Evolutionary conservation across 2,888 invertebrate genomes (phyloP).

Genomic region (Sinohyriopsis cumingii): DNA sequence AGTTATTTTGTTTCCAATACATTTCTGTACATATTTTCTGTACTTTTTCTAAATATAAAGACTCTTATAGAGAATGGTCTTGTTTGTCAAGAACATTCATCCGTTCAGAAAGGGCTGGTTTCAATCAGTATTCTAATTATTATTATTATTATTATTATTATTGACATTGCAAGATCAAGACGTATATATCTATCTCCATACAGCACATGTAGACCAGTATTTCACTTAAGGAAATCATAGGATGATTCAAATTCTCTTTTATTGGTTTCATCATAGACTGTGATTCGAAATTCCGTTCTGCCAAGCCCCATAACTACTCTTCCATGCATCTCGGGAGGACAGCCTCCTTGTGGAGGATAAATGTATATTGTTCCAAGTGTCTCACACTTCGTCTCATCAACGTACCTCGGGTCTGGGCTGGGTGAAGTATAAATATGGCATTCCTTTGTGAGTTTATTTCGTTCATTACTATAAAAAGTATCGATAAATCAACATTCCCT

Average conservation of each 20-base stretch:
- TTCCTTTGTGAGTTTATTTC: background rate
- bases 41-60: no score
- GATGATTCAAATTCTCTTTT: background rate
- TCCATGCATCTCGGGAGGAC: background rate
- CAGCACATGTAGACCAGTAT: background rate
- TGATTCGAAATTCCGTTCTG: background rate
- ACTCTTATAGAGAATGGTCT: no score
- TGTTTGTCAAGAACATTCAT: no score
- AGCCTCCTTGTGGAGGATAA: background rate
- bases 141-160: no score
- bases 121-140: no score
- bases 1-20: no score
- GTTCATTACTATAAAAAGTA: background rate
- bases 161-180: no score
- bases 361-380: background rate
- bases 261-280: conserved; percentile 3
- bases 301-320: background rate
- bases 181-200: no score
- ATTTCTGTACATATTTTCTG: no score
- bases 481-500: background rate
- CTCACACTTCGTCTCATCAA: background rate
- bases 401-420: background rate
- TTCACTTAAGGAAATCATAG: background rate
- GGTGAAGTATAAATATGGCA: background rate
- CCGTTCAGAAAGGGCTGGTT: no score